Evolutionary conservation across 1,140 invertebrate species (phyloP).

Genomic region (Drosophila bocqueti): DNA sequence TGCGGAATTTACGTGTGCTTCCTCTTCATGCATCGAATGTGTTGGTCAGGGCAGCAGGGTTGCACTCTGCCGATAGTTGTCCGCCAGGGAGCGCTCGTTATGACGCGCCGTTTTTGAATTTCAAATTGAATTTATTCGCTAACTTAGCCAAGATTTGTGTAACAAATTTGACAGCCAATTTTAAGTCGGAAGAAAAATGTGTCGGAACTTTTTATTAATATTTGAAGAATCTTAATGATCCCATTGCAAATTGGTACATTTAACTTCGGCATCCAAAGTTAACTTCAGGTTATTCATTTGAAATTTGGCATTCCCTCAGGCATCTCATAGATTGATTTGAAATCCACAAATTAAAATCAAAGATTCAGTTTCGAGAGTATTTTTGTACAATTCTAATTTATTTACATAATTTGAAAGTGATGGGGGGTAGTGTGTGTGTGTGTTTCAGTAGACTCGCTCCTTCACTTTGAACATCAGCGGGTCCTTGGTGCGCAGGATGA

Average conservation of each 20-base stretch:
- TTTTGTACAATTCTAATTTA: neutral
- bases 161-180: no score
- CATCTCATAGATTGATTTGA: neutral
- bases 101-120: neutral
- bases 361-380: neutral
- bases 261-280: no score
- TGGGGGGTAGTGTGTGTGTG: no score
- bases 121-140: neutral
- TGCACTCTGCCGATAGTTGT: neutral
- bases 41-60: constrained; percentile 1
- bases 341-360: neutral
- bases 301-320: neutral
- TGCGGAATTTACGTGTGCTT: constrained; percentile 13
- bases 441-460: constrained; percentile 50
- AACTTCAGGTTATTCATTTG: no score
- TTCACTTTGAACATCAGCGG: constrained; percentile 77
- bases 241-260: no score
- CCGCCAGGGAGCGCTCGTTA: neutral
- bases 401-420: constrained; percentile 15
- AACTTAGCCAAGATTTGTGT: no score
- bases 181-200: no score
- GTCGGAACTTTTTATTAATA: no score
- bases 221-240: no score
- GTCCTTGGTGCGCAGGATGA: constrained; percentile 85
- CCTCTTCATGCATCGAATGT: constrained; percentile 5